phyloP scores from a whole-genome alignment of 2,113 vertebrate species.

The Chamaetylas fuelleborni region DNA sequence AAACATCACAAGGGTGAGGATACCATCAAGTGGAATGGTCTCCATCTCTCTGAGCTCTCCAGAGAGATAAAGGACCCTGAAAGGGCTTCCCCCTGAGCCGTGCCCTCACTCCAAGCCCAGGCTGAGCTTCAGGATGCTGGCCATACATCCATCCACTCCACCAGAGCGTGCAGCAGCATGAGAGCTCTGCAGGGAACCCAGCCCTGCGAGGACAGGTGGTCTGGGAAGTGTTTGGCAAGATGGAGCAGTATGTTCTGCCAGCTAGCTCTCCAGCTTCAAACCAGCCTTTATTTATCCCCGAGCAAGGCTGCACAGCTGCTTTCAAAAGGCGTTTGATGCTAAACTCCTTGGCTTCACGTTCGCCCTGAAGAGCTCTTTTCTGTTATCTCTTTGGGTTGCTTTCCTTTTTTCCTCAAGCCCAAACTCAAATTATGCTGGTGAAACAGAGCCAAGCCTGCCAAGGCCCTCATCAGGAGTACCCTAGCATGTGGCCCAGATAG shows the following conservation, averaged over 20 bases:
- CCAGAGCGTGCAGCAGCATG: fast-evolving
- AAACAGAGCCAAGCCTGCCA: background rate
- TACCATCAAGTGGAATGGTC: background rate
- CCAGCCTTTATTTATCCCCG: background rate
- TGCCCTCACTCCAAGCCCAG: background rate
- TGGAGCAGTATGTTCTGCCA: constrained; percentile 6
- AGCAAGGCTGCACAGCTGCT: constrained; percentile 15
- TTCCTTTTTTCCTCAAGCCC: background rate
- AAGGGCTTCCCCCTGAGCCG: background rate
- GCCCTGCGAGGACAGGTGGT: background rate
- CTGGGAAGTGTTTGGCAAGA: background rate
- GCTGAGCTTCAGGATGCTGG: background rate
- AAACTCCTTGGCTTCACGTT: background rate
- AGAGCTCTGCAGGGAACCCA: background rate
- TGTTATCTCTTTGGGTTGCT: background rate
- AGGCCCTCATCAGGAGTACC: background rate
- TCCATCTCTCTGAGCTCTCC: background rate
- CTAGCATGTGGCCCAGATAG: background rate
- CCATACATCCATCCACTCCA: fast-evolving
- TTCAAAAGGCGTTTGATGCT: constrained; percentile 16
- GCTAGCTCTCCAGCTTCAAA: constrained; percentile 3
- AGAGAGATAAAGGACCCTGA: background rate
- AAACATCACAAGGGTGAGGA: background rate
- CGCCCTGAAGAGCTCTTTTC: background rate
- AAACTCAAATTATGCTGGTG: background rate